A percentile compares a stretch with the other conserved stretches of the same genome.
Evolutionary conservation across 2,888 invertebrate species (phyloP).

Genomic region (Agrochola litura): DNA sequence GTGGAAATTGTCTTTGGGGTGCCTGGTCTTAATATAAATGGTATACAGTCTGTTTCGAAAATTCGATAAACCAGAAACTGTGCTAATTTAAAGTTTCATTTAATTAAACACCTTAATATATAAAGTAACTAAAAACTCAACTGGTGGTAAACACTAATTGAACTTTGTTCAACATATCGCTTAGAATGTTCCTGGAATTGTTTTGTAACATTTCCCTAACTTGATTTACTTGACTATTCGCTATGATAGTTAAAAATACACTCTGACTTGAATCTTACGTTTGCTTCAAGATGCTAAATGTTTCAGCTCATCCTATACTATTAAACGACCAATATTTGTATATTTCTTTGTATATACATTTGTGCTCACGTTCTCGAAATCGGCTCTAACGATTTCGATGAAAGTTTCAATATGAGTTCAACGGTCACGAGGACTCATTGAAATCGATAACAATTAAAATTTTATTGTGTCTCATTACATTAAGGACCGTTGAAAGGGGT

Average conservation of each 20-base stretch:
- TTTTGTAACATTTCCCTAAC: neutral
- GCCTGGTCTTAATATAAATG: no score
- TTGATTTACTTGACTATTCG: neutral
- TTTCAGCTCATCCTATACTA: neutral
- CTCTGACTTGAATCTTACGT: neutral
- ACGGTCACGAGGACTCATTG: no score
- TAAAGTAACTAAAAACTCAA: neutral
- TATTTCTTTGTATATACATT: no score
- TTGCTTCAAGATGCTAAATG: neutral
- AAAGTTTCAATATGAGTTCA: no score
- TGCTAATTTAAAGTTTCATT: slow-evolving; percentile 3
- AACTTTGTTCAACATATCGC: neutral
- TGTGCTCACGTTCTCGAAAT: no score
- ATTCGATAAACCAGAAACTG: neutral
- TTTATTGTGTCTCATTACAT: no score
- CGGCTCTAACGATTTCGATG: no score
- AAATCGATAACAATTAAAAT: no score
- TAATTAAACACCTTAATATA: no score
- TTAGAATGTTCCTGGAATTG: neutral
- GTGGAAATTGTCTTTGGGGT: no score
- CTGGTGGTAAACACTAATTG: neutral
- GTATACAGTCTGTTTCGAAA: neutral
- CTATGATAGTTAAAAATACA: neutral
- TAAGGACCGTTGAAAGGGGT: no score
- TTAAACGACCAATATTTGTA: no score